A percentile compares a stretch with the other conserved stretches of the same genome.
Conservation (phyloP, 2,113 vertebrate species). For the Scytalopus superciliaris region DNA sequence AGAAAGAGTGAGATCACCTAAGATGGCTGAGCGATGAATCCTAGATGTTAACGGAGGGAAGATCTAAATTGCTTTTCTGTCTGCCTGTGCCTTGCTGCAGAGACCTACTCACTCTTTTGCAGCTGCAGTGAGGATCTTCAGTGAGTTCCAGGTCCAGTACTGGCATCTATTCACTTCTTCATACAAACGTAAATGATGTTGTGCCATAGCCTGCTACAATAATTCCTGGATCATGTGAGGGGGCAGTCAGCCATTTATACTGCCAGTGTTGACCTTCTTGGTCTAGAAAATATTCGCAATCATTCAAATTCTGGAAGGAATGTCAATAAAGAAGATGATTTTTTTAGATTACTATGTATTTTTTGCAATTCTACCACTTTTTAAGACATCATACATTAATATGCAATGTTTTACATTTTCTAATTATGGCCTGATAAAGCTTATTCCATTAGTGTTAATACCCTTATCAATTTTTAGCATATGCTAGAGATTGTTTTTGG, state of each 20-base stretch:
- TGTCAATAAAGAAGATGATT: not conserved
- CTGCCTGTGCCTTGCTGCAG: not conserved
- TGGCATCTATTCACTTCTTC: not conserved
- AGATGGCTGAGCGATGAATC: not conserved
- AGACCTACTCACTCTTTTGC: not conserved
- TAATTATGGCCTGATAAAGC: not conserved
- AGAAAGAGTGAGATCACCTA: not conserved
- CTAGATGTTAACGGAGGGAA: not conserved
- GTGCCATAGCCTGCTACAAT: too few relatives aligned
- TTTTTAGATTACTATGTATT: not conserved
- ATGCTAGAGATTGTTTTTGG: not conserved
- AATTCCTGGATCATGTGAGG: not conserved
- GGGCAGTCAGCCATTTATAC: not conserved
- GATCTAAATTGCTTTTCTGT: not conserved
- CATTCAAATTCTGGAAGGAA: not conserved
- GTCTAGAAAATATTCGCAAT: not conserved
- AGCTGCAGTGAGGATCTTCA: not conserved
- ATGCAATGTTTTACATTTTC: not conserved
- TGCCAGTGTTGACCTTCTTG: not conserved
- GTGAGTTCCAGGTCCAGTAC: rapidly evolving
- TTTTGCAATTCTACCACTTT: not conserved
- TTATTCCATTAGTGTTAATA: not conserved
- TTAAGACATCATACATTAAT: not conserved
- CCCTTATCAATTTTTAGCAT: not conserved
- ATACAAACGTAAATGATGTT: not conserved